A percentile compares a stretch with the other conserved stretches of the same genome.
phyloP scores from a whole-genome alignment of 2,888 invertebrate genomes.

The Andrena bicolor region DNA sequence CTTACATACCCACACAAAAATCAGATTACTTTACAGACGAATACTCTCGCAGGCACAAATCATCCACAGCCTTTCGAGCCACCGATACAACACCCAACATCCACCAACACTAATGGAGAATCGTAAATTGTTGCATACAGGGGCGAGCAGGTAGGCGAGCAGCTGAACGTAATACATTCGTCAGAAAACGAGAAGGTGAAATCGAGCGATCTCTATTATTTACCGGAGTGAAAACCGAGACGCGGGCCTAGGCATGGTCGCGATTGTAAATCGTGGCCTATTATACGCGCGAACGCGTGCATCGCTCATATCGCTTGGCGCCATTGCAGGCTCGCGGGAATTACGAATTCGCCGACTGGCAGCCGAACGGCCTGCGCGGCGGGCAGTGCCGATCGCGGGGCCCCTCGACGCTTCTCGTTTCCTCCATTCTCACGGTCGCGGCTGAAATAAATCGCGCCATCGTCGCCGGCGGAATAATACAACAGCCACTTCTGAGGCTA shows the following conservation, averaged over 20 bases:
- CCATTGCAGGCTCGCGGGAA: background rate
- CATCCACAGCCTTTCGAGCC: background rate
- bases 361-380: slow-evolving; percentile 2
- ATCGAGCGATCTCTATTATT: slow-evolving; percentile 60
- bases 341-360: slow-evolving; percentile 32
- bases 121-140: slow-evolving; percentile 41
- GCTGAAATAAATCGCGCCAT: slow-evolving; percentile 36
- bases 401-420: slow-evolving; percentile 30
- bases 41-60: background rate
- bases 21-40: too few species aligned
- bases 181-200: slow-evolving; percentile 53
- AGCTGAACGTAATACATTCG: slow-evolving; percentile 38
- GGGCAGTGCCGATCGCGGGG: background rate
- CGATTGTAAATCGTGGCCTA: slow-evolving; percentile 50
- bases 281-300: slow-evolving; percentile 55
- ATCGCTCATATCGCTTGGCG: slow-evolving; percentile 43
- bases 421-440: slow-evolving; percentile 56
- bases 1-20: too few species aligned
- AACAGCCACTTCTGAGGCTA: background rate
- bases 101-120: slow-evolving; percentile 14
- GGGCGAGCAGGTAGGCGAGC: slow-evolving; percentile 38
- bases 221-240: slow-evolving; percentile 58
- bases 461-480: slow-evolving; percentile 30
- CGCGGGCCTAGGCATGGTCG: slow-evolving; percentile 20
- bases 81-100: background rate